These are phyloP conservation scores for Lycaena phlaeas DNA, from an alignment of 2,888 invertebrate genomes.

Conservation along the genomic window DNA sequence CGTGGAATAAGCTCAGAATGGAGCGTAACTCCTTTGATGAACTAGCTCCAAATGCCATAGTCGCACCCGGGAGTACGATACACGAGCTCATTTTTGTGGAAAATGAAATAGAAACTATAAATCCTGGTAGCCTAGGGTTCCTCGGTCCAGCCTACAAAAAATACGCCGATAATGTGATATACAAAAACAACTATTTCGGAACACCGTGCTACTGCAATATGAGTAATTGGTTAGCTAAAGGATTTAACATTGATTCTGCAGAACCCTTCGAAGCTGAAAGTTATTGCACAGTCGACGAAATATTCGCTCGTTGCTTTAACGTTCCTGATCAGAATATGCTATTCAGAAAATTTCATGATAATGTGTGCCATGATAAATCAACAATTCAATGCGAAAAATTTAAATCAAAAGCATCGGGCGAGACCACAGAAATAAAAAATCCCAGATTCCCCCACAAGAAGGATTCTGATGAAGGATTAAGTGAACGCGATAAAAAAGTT, in stretches of 20 bases:
- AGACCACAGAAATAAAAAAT: conserved; percentile 50
- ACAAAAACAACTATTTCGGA: conserved; percentile 76
- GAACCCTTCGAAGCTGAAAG: conserved; percentile 65
- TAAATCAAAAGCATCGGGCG: conserved; percentile 38
- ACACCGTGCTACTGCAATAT: conserved; percentile 77
- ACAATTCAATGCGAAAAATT: conserved; percentile 74
- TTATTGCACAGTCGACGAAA: conserved; percentile 74
- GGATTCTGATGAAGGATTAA: conserved; percentile 28
- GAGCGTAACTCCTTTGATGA: conserved; percentile 77
- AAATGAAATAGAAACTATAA: conserved; percentile 54
- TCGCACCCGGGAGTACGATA: conserved; percentile 56
- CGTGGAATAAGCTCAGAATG: conserved; percentile 77
- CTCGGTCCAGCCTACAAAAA: conserved; percentile 65
- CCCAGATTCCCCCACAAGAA: conserved; percentile 59
- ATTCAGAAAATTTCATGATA: conserved; percentile 74
- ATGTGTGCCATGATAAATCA: conserved; percentile 68
- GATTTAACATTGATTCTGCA: conserved; percentile 48
- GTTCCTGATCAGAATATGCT: conserved; percentile 75
- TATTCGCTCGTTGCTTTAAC: conserved; percentile 77
- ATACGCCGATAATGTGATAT: conserved; percentile 51
- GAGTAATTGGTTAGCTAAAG: conserved; percentile 67
- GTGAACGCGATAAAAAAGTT: conserved; percentile 49
- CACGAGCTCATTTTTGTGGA: conserved; percentile 71
- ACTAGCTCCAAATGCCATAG: conserved; percentile 70
- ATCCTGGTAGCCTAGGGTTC: conserved; percentile 71